Percentiles rank a stretch among this genome's conserved stretches.
phyloP scores from a whole-genome alignment of 2,113 vertebrate genomes.

The Xenus cinereus region DNA sequence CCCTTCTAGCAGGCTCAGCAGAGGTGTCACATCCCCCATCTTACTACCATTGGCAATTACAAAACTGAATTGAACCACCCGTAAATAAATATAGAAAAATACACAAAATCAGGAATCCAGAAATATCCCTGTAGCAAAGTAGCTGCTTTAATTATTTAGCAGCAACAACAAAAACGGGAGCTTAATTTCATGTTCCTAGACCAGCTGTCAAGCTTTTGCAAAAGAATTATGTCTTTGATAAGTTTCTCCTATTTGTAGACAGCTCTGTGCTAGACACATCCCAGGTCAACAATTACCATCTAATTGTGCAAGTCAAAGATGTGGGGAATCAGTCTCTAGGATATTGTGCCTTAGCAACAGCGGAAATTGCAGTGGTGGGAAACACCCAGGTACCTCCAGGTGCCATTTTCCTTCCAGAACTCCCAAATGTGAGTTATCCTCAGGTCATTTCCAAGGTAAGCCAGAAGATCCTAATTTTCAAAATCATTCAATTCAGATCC shows the following conservation, averaged over 20 bases:
- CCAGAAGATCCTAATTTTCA: background rate
- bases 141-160: background rate
- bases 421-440: conserved; percentile 76
- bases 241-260: conserved; percentile 51
- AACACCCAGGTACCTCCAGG: conserved; percentile 78
- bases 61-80: background rate
- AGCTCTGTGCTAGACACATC: conserved; percentile 72
- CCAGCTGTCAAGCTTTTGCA: background rate
- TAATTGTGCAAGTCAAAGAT: conserved; percentile 81
- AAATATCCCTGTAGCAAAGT: background rate
- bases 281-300: conserved; percentile 75
- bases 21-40: background rate
- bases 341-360: conserved; percentile 74
- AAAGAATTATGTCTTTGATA: background rate
- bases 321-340: conserved; percentile 76
- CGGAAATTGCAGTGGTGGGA: conserved; percentile 74
- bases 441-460: conserved; percentile 79
- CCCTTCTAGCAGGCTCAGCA: background rate
- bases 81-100: background rate
- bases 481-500: background rate
- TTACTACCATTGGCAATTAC: background rate
- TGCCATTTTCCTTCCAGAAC: conserved; percentile 77
- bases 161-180: background rate
- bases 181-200: background rate
- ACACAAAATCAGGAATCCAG: background rate